Conservation (phyloP, 2,113 vertebrate genomes). For the Dipodomys spectabilis region DNA sequence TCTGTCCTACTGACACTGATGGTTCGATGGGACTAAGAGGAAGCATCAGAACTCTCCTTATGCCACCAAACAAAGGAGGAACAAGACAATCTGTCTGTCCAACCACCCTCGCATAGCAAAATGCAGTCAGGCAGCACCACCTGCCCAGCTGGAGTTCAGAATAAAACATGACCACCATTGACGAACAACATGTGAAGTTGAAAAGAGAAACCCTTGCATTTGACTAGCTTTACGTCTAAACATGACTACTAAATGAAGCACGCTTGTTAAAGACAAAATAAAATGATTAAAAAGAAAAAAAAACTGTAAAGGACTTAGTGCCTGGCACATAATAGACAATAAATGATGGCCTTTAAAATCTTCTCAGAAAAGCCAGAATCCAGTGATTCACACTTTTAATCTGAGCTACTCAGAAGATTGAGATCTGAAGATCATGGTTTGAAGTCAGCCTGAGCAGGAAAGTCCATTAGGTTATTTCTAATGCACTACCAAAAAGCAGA, state of each 20-base stretch:
- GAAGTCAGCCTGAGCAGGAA: too few relatives aligned
- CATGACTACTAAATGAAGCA: background rate
- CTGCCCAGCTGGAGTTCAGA: background rate
- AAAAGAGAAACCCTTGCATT: background rate
- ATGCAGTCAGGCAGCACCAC: background rate
- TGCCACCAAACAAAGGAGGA: background rate
- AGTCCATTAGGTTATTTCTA: too few relatives aligned
- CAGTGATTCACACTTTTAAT: too few relatives aligned
- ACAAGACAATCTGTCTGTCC: rapidly evolving
- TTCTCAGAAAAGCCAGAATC: background rate
- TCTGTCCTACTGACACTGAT: background rate
- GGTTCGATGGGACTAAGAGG: background rate
- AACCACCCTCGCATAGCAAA: background rate
- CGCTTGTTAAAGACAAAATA: background rate
- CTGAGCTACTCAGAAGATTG: too few relatives aligned
- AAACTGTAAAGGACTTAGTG: background rate
- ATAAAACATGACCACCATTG: background rate
- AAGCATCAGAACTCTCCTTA: background rate
- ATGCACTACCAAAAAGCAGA: too few relatives aligned
- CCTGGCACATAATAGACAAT: background rate
- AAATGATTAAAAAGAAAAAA: constrained; percentile 1
- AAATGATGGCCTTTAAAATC: background rate
- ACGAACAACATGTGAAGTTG: background rate
- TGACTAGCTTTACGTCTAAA: background rate
- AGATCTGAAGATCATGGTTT: too few relatives aligned